A percentile compares a stretch with the other conserved stretches of the same genome.
These are phyloP conservation scores for Chrysodeixis includens DNA, from an alignment of 2,888 invertebrate species.

Conservation along the genomic window DNA sequence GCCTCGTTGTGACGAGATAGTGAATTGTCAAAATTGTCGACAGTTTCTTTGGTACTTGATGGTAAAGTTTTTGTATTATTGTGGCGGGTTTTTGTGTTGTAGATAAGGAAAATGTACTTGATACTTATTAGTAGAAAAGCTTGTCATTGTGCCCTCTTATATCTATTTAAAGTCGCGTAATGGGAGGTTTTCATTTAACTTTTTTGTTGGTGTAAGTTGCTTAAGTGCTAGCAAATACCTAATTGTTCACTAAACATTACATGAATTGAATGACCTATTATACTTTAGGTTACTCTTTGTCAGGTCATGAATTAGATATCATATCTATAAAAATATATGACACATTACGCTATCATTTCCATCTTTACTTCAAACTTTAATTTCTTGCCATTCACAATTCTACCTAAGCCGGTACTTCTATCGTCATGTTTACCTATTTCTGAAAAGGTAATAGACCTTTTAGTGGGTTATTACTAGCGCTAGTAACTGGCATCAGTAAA, in stretches of 20 bases:
- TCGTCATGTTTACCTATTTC: neutral
- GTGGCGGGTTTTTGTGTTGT: neutral
- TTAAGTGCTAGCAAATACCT: neutral
- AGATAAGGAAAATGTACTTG: neutral
- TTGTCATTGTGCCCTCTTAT: no score
- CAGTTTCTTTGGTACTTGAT: constrained; percentile 17
- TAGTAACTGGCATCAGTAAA: constrained; percentile 42
- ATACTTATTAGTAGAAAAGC: neutral
- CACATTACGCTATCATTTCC: neutral
- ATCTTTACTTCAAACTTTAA: neutral
- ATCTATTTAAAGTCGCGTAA: no score
- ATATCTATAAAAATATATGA: neutral
- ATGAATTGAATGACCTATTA: no score
- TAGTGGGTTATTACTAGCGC: constrained; percentile 23
- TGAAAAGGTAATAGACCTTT: constrained; percentile 1
- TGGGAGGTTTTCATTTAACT: no score
- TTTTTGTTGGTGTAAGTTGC: no score
- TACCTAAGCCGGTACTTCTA: neutral
- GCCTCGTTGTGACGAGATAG: constrained; percentile 61
- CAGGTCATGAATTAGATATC: neutral
- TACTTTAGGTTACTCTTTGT: neutral
- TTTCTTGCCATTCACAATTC: neutral
- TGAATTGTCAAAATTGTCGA: constrained; percentile 27
- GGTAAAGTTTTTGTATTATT: neutral
- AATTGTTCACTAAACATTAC: neutral